Evolutionary conservation across 2,888 invertebrate species (phyloP), one percentile per base, ranked within the genome.

Genomic region (Phortica magna): DNA sequence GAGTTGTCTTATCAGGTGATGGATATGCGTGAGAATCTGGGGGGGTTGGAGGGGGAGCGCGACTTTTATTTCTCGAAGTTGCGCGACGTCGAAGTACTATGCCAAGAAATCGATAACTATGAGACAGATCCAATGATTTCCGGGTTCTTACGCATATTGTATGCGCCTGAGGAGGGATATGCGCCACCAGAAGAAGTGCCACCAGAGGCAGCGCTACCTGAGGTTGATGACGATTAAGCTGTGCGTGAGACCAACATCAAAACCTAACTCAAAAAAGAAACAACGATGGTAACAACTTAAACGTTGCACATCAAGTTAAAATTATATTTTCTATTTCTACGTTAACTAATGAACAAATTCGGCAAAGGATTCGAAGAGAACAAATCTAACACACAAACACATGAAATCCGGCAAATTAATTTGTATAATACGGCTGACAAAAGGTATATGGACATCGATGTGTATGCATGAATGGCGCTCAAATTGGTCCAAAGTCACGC

Each of bases 21-120:
- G 91, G 97, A 97, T 88, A 93, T 96, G 92, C 97, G 96, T 93
- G 93, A 96, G 82, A 97, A 97, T 84, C 94, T 98, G 74, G 98
- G 98, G 84, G 98, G 98, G 59, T 93, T 99, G 86, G 99, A 99
- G 92, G 98, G 98, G 90, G 99, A 99, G 92, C 94, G 99, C 91
- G 99, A 99, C 93, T 99, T 99, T 93, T 99, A 99, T 93, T 99
- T 99, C 93, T 97, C 98, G 78, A 99, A 99, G 93, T 94, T 99
- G 89, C 94, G 99, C 91, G 98, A 98, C 91, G 99, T 99, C 92
- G 99, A 99, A 94, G 96, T 99, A 81, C 95, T 99, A 93, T 99
- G 99, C 94, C 99, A 99, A 94, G 98, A 99, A 92, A 95, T 95
- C 91, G 96, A 96, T 87, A 95, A 95, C 88, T 94, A 94, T 80